Evolutionary conservation across 1,140 invertebrate species (phyloP), one percentile per base, ranked within the genome.

Genomic region (Bombyx mandarina): DNA sequence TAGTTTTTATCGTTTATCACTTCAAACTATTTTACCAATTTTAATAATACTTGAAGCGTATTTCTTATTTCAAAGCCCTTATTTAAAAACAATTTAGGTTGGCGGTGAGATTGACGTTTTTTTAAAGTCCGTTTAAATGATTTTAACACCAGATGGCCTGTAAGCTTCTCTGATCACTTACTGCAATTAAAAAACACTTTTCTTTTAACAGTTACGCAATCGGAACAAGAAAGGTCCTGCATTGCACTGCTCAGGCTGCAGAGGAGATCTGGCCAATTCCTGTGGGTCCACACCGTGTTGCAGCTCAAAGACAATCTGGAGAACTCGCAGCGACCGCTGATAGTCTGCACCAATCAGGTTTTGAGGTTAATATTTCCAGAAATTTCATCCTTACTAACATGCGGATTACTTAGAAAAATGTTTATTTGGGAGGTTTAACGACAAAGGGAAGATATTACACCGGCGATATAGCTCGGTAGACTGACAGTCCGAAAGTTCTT

Each of bases 271-370:
- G 95, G 96, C 1, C 92, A 94, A 66, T 98, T 96, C 92, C 91
- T 98, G 35, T 99, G 97, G 97, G 93, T 98, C n/a, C 97, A 98
- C 75, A 95, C 95, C 52, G 97, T 98, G 9, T 89, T 98, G 43
- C 96, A 98, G 86, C 95, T 98, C 43, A 97, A 97, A 77, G 96
- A 98, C 71, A 94, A 94, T 69, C 91, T 93, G 60, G 94, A 95
- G 75, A 94, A 92, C 73, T 95, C 92, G 64, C 96, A 97, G 74
- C 94, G 98, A 74, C 96, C 97, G 6, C 94, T 98, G 63, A 98
- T 99, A 56, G 95, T 99, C 8, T 98, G 96, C 88, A 98, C 97
- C 52, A 99, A 99, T 88, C 98, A 99, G 91, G 95, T 98, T 58
- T 90, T 98, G 67, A 97, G 94, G 96, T 98, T 89, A 92, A 87